phyloP scores from a whole-genome alignment of 92 coral and sea anemone genomes.

The Siderastrea siderea region DNA sequence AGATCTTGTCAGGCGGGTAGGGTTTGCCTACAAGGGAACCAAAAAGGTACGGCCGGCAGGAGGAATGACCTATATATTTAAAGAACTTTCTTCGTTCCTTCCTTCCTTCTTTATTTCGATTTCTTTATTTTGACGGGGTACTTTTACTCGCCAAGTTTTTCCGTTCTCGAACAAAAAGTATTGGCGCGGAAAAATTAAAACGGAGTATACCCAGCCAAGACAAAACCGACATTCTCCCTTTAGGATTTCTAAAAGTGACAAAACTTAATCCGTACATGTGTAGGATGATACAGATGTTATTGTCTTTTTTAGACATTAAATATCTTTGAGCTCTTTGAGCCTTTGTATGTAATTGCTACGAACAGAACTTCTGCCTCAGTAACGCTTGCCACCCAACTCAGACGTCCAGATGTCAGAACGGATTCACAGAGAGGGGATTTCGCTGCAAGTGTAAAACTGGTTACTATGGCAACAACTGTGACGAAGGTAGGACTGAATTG shows the following conservation, averaged over 20 bases:
- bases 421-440: constrained; percentile 11
- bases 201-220: no score
- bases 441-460: constrained; percentile 4
- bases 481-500: background rate
- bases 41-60: background rate
- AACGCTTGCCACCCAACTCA: background rate
- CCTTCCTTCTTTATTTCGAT: background rate
- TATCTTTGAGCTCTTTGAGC: background rate
- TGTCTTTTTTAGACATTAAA: background rate
- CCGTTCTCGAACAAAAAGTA: no score
- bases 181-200: no score
- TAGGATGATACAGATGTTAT: no score
- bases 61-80: background rate
- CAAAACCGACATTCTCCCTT: no score
- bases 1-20: background rate
- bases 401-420: background rate
- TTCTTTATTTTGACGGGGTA: no score
- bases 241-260: no score
- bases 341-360: background rate
- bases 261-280: no score
- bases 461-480: constrained; percentile 17
- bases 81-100: background rate
- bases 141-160: no score
- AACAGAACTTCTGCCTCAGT: constrained; percentile 1
- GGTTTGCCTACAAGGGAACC: constrained; percentile 2